Base-by-base conservation (phyloP, 2,797 vertebrate genomes). In the Florisuga fusca region DNA sequence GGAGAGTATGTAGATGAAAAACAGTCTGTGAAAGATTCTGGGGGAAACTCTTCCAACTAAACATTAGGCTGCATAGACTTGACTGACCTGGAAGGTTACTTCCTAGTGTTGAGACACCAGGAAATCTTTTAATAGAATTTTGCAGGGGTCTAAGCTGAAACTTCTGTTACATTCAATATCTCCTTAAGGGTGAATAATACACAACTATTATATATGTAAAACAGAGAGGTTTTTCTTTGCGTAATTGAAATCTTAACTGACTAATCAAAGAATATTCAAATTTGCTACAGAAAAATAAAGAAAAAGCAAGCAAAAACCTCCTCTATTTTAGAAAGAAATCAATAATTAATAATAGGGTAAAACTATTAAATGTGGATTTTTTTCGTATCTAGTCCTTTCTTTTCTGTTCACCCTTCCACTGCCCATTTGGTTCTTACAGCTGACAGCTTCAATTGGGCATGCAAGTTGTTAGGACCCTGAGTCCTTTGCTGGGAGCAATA, bases 301-400 rank as follows among this genome's bases (percentile, higher is more conserved):
- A 33, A 54, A 81, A 74, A 43, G 1, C 9, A 81, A 84, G 20
- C 1, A 0, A 64, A 59, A 10, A 7, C 3, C 2, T 2, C 2
- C 2, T n/a, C 0, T 46, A 16, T 13, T 59, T 4, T 38, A 55
- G n/a, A 68, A 84, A 36, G 38, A 38, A 68, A 29, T 50, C 25
- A 54, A 4, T 36, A 71, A 19, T 6, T 41, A 48, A 3, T n/a
- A 81, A 45, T 54, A 48, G 21, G 22, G 46, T 22, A 23, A 48
- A 22, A 48, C 22, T 22, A 48, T 48, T 48, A 48, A 48, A 48
- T 22, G 21, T 48, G 46, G 46, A 43, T 13, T 76, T 71, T 3
- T 36, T 82, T 41, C 38, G 14, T 41, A 45, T 4, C 4, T 4
- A 87, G 82, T 72, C 27, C 29, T 45, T 72, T 15, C 16, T 34